A percentile compares a stretch with the other conserved stretches of the same genome.
Evolutionary conservation across 2,113 vertebrate species (phyloP).

Genomic region (Ammodytes dubius): DNA sequence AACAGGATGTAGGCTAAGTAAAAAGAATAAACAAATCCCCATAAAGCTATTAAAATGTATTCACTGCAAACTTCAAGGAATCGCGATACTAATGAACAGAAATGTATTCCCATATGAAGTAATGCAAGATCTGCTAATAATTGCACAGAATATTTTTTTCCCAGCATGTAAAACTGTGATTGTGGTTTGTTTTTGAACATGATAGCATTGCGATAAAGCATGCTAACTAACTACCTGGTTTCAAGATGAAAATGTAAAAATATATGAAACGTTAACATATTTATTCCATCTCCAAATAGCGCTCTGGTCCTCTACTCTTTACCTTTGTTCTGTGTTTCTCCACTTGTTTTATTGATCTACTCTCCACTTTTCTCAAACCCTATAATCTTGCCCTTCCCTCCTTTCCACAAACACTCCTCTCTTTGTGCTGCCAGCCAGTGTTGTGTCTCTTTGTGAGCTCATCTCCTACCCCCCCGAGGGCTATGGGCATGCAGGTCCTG

Average conservation of each 20-base stretch:
- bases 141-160: constrained; percentile 14
- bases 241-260: constrained; percentile 49
- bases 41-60: constrained; percentile 34
- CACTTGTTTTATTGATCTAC: constrained; percentile 15
- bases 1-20: constrained; percentile 14
- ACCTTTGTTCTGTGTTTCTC: constrained; percentile 3
- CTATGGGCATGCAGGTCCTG: constrained; percentile 53
- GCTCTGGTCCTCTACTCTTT: background rate
- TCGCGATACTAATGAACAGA: constrained; percentile 36
- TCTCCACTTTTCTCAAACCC: background rate
- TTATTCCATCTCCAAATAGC: background rate
- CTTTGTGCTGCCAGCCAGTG: constrained; percentile 66
- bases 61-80: constrained; percentile 36
- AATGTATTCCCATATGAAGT: constrained; percentile 45
- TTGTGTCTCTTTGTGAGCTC: constrained; percentile 53
- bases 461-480: constrained; percentile 39
- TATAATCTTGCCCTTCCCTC: constrained; percentile 31
- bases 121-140: constrained; percentile 36
- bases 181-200: constrained; percentile 27
- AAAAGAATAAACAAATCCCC: constrained; percentile 7
- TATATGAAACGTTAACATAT: constrained; percentile 20
- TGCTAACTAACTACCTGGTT: constrained; percentile 35
- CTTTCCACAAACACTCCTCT: constrained; percentile 47
- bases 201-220: constrained; percentile 28
- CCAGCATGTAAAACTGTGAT: constrained; percentile 29